Base-by-base conservation (phyloP, 2,113 vertebrate species). In the Arothron firmamentum region DNA sequence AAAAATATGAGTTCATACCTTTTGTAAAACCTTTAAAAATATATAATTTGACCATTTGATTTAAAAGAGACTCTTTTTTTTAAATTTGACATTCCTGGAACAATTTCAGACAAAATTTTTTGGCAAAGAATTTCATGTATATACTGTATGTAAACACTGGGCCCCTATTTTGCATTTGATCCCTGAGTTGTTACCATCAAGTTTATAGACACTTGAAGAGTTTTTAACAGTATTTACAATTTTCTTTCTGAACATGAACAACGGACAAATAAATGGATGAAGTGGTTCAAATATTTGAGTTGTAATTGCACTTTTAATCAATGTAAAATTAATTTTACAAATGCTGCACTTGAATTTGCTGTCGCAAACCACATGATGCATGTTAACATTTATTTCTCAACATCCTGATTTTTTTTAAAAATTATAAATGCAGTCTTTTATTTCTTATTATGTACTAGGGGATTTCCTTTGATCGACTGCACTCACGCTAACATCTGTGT, bases 251-350 rank as follows among this genome's bases (percentile, higher is more conserved):
- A 47, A 45, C 50, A 74, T 47, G 79, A 85, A 84, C 77, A 70
- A 82, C 80, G 85, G 85, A 89, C 82, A 70, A 89, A 85, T 88
- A 85, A 89, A 86, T 46, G 70, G 54, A 88, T 87, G 73, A 89
- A 69, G 80, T 88, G 66, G 79, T 88, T 88, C 79, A 86, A 56
- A 56, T 65, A 6, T 48, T 10, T 38, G 34, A 38, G 34, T 12
- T 38, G 1, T 38, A 10, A 38, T 38, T 11, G 34, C 34, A 38
- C 1, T 38, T 38, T 38, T 10, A 5, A 34, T 25, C 5, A 5
- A 25, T 25, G 25, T 5, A 25, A 25, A 25, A 5, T 25, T 25
- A 3, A 25, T 25, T 25, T 28, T 28, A 28, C 25, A 28, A 28
- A 6, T 28, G 25, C 25, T 28, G 25, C 25, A 28, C 25, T 28